These are phyloP conservation scores for Sepioteuthis lessoniana DNA, from an alignment of 2,888 invertebrate species.

Conservation along the genomic window DNA sequence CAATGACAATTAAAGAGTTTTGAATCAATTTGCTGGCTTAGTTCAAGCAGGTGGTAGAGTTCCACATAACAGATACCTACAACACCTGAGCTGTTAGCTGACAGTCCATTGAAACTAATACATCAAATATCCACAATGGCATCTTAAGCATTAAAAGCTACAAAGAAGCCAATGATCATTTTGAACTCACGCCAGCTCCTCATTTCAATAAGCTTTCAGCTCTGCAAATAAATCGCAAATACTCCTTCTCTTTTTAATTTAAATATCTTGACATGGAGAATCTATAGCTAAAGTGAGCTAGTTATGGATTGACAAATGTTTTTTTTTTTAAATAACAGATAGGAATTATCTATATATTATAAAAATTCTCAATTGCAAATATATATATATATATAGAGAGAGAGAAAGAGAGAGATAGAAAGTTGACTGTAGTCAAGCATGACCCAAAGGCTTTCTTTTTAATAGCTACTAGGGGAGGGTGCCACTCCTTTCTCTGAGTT, in stretches of 20 bases:
- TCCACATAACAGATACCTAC: not conserved
- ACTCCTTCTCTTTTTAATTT: not conserved
- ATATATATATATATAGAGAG: no score
- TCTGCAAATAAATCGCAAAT: not conserved
- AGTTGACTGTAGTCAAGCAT: no score
- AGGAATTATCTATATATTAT: no score
- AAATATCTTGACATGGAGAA: not conserved
- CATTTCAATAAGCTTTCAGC: not conserved
- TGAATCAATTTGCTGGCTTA: not conserved
- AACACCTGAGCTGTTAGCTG: slow-evolving; percentile 16
- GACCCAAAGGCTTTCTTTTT: no score
- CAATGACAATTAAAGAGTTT: not conserved
- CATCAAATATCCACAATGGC: not conserved
- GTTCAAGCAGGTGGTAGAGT: not conserved
- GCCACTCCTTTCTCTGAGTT: no score
- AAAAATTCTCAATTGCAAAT: no score
- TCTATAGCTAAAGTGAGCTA: not conserved
- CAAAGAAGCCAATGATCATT: not conserved
- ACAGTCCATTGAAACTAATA: not conserved
- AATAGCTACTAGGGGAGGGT: no score
- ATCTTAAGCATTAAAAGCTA: not conserved
- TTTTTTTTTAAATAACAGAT: no score
- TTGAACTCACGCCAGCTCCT: not conserved
- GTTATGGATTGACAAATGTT: not conserved
- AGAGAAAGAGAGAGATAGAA: no score